A percentile compares a stretch with the other conserved stretches of the same genome.
Evolutionary conservation across 2,888 invertebrate genomes (phyloP).

Genomic region (Epistrophe eligans): DNA sequence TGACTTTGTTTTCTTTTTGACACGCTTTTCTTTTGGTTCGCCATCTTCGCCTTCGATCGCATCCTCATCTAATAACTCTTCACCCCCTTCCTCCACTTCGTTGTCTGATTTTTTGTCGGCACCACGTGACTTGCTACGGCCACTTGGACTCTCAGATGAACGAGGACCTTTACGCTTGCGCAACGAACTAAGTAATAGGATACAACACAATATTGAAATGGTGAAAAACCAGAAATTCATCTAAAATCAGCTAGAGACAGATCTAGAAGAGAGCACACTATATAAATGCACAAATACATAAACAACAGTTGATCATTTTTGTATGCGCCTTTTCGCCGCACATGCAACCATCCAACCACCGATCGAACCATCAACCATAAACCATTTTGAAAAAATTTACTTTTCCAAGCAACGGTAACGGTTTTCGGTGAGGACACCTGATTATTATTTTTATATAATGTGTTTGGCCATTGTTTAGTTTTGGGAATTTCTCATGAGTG

Average conservation of each 20-base stretch:
- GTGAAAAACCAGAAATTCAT: constrained; percentile 69
- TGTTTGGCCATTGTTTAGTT: constrained; percentile 34
- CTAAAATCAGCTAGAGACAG: constrained; percentile 59
- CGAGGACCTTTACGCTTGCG: constrained; percentile 82
- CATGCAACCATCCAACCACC: constrained; percentile 14
- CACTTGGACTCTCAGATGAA: constrained; percentile 79
- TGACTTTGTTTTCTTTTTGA: constrained; percentile 67
- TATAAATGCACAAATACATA: constrained; percentile 68
- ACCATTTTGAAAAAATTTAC: constrained; percentile 37
- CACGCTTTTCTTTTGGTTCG: constrained; percentile 77
- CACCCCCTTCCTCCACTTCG: constrained; percentile 78
- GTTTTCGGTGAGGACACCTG: constrained; percentile 46
- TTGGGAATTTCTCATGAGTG: constrained; percentile 56
- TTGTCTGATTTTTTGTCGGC: constrained; percentile 79
- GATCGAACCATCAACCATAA: constrained; percentile 39
- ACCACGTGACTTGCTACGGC: constrained; percentile 74
- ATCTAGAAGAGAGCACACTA: constrained; percentile 63
- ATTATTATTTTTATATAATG: constrained; percentile 27
- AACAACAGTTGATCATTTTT: constrained; percentile 41
- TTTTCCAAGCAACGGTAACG: constrained; percentile 45
- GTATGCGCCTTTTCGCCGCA: constrained; percentile 53
- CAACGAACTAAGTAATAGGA: constrained; percentile 81
- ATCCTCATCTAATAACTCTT: constrained; percentile 78
- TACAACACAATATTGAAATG: constrained; percentile 73
- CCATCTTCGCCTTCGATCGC: constrained; percentile 75